phyloP scores from a whole-genome alignment of 2,113 vertebrate genomes.

The Lepisosteus osseus region DNA sequence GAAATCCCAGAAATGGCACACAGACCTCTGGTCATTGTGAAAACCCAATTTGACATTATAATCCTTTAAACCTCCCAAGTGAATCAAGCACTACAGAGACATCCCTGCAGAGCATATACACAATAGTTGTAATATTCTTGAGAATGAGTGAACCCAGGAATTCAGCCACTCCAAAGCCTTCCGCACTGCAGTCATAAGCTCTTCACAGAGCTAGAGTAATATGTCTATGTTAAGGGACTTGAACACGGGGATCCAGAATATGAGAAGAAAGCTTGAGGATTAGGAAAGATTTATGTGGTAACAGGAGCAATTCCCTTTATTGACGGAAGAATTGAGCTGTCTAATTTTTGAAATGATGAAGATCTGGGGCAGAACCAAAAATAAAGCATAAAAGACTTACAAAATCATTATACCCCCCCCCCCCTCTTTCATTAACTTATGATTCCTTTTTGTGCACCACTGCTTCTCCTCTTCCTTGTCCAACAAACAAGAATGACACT shows the following conservation, averaged over 20 bases:
- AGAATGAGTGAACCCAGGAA: constrained; percentile 40
- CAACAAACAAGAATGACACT: not conserved
- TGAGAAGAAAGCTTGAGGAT: constrained; percentile 30
- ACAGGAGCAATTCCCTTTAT: constrained; percentile 28
- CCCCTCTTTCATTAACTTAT: no score
- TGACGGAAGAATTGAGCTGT: constrained; percentile 48
- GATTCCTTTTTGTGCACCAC: no score
- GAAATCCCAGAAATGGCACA: not conserved
- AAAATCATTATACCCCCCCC: not conserved
- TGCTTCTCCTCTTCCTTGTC: not conserved
- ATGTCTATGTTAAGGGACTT: constrained; percentile 41
- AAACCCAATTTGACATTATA: constrained; percentile 2
- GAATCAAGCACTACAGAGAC: not conserved
- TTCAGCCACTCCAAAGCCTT: constrained; percentile 42
- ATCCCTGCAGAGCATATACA: not conserved
- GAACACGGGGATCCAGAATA: constrained; percentile 32
- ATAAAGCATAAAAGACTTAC: constrained; percentile 22
- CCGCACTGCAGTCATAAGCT: constrained; percentile 26
- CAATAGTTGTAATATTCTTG: constrained; percentile 38
- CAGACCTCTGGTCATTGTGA: not conserved
- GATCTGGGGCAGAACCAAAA: constrained; percentile 30
- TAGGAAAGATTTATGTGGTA: constrained; percentile 43
- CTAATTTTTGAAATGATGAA: constrained; percentile 41
- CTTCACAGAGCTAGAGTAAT: constrained; percentile 14
- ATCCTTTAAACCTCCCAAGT: not conserved